phyloP scores from a whole-genome alignment of 2,113 vertebrate genomes.

The Oostethus manadensis region DNA sequence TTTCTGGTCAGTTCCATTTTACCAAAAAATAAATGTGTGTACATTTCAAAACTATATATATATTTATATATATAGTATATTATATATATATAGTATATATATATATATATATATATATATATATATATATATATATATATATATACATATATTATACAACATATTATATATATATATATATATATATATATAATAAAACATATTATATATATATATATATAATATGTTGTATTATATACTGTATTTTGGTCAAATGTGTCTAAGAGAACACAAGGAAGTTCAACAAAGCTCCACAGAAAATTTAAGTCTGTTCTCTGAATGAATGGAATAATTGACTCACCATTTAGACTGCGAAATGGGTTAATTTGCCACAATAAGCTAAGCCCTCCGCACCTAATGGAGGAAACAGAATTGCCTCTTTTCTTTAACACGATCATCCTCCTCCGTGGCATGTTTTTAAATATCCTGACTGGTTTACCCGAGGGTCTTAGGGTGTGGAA shows the following conservation, averaged over 20 bases:
- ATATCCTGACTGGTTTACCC: neutral
- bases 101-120: too few species aligned
- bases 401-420: conserved; percentile 1
- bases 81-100: too few species aligned
- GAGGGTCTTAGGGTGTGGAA: neutral
- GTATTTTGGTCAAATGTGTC: neutral
- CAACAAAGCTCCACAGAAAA: neutral
- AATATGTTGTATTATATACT: too few species aligned
- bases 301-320: neutral
- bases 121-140: too few species aligned
- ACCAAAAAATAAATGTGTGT: too few species aligned
- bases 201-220: too few species aligned
- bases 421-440: conserved; percentile 1
- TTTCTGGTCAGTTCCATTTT: neutral
- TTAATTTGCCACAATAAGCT: neutral
- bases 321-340: conserved; percentile 1
- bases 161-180: too few species aligned
- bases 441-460: neutral
- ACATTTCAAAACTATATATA: too few species aligned
- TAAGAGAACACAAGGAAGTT: neutral
- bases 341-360: neutral
- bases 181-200: too few species aligned
- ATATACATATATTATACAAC: too few species aligned
- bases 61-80: too few species aligned
- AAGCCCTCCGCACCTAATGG: neutral